Evolutionary conservation across 2,113 vertebrate species (phyloP).

Genomic region (Callocephalon fimbriatum): DNA sequence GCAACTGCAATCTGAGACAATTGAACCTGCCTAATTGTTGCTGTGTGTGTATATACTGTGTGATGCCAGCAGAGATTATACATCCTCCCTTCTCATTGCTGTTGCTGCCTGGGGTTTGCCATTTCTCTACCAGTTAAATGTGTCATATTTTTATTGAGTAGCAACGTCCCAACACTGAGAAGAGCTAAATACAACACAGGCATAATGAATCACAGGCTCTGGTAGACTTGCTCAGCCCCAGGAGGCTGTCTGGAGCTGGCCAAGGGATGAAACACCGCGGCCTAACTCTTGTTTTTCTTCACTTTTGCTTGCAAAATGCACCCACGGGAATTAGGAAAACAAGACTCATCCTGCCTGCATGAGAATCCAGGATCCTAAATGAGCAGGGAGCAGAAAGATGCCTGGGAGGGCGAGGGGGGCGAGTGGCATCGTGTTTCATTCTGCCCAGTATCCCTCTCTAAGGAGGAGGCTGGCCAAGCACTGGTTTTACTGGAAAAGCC

Average conservation of each 20-base stretch:
- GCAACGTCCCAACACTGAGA: background rate
- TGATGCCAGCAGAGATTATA: background rate
- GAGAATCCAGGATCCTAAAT: background rate
- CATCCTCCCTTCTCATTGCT: background rate
- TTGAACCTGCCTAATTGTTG: background rate
- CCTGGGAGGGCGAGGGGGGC: background rate
- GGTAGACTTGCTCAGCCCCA: background rate
- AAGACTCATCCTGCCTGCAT: conserved; percentile 16
- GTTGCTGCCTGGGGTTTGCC: background rate
- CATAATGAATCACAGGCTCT: background rate
- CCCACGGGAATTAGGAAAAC: background rate
- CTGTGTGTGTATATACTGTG: background rate
- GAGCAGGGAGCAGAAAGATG: background rate
- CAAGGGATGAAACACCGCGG: background rate
- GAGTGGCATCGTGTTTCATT: accelerated
- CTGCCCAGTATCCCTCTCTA: accelerated
- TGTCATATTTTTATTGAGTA: background rate
- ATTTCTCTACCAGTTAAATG: background rate
- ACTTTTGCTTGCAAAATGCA: background rate
- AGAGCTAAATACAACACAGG: background rate
- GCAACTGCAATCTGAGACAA: background rate
- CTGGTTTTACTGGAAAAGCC: background rate
- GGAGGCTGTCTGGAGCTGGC: background rate
- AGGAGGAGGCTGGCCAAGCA: background rate
- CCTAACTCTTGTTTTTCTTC: background rate